A percentile compares a stretch with the other conserved stretches of the same genome.
phyloP scores from a whole-genome alignment of 2,113 vertebrate species.

The Siniperca knerii region DNA sequence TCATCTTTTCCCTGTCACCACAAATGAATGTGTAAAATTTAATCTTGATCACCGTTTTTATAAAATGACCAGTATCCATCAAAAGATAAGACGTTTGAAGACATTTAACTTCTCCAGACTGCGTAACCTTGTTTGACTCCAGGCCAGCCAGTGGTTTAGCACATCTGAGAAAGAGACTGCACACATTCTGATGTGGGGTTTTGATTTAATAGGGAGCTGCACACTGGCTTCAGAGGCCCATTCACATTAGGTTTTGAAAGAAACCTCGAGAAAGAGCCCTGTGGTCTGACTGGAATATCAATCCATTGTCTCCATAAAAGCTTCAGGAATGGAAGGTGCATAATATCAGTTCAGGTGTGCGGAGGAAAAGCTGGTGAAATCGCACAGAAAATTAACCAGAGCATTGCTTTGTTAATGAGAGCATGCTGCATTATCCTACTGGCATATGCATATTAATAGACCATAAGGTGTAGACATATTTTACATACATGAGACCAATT shows the following conservation, averaged over 20 bases:
- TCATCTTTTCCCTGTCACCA: constrained; percentile 13
- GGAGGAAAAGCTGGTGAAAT: constrained; percentile 7
- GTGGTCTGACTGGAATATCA: constrained; percentile 80
- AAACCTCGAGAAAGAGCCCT: constrained; percentile 61
- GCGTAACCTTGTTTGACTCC: constrained; percentile 55
- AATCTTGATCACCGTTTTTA: background rate
- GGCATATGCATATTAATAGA: constrained; percentile 1
- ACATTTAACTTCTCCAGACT: constrained; percentile 15
- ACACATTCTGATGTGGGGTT: constrained; percentile 51
- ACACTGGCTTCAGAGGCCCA: constrained; percentile 44
- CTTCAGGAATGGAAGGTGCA: constrained; percentile 30
- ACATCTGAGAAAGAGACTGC: background rate
- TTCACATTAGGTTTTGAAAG: constrained; percentile 69
- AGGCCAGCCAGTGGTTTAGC: constrained; percentile 33
- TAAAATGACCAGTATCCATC: constrained; percentile 14
- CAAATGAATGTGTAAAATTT: constrained; percentile 18
- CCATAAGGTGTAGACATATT: background rate
- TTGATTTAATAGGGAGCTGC: constrained; percentile 55
- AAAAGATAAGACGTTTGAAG: constrained; percentile 12
- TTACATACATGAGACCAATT: background rate
- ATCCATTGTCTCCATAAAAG: constrained; percentile 54
- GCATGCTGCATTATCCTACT: background rate
- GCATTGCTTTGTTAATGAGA: background rate
- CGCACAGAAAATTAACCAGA: background rate
- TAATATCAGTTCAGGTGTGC: constrained; percentile 39